These are phyloP conservation scores for Balanococcus diminutus DNA, from an alignment of 2,888 invertebrate species.

Conservation along the genomic window DNA sequence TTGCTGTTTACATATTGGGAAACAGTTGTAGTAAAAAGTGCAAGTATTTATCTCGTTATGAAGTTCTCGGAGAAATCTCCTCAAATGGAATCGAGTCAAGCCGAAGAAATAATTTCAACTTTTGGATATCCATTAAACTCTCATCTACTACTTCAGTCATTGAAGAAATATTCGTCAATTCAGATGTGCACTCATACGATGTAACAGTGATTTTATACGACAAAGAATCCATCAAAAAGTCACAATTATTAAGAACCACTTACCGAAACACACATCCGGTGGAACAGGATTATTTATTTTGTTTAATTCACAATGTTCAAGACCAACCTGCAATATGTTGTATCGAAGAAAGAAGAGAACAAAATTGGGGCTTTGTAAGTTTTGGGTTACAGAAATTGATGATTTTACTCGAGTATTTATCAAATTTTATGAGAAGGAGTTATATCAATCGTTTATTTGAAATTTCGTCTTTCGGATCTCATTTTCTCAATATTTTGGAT, in stretches of 20 bases:
- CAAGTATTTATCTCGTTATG: background rate
- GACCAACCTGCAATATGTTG: slow-evolving; percentile 1
- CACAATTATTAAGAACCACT: background rate
- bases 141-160: background rate
- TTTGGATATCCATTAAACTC: slow-evolving; percentile 36
- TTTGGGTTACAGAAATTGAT: background rate
- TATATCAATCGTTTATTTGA: background rate
- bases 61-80: slow-evolving; percentile 35
- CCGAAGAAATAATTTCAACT: background rate
- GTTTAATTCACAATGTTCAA: slow-evolving; percentile 13
- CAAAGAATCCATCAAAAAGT: background rate
- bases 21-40: background rate
- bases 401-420: background rate
- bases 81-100: background rate
- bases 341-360: background rate
- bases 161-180: background rate
- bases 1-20: slow-evolving; percentile 47
- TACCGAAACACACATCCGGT: background rate
- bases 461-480: slow-evolving; percentile 30
- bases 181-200: background rate
- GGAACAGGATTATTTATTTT: slow-evolving; percentile 19
- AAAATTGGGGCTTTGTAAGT: background rate
- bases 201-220: slow-evolving; percentile 30
- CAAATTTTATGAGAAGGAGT: background rate
- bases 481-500: slow-evolving; percentile 41